Evolutionary conservation across 2,888 invertebrate species (phyloP).

Genomic region (Synergus gifuensis): DNA sequence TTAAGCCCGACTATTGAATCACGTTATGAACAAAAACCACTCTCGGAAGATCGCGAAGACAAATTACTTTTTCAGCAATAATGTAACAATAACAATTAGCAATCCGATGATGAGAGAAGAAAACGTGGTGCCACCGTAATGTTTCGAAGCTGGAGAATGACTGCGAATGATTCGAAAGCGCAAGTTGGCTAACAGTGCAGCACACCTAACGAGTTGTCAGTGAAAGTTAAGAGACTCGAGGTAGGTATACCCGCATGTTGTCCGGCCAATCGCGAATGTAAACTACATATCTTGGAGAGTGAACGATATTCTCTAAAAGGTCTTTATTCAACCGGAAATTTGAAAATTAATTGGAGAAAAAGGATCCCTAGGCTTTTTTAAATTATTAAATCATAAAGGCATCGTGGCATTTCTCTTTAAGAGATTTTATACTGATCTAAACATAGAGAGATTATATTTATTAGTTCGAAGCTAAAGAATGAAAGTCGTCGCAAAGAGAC

Average conservation of each 20-base stretch:
- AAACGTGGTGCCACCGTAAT: constrained; percentile 52
- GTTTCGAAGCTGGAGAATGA: constrained; percentile 66
- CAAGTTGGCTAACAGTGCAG: constrained; percentile 54
- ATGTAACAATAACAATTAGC: not conserved
- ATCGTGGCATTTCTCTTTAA: not conserved
- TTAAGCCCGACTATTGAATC: not conserved
- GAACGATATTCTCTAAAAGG: not conserved
- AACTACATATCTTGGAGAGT: not conserved
- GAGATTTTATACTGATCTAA: constrained; percentile 56
- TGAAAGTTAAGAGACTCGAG: constrained; percentile 64
- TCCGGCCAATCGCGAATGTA: not conserved
- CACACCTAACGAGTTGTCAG: constrained; percentile 66
- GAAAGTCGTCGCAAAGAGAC: not conserved
- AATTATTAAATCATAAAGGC: too few relatives aligned
- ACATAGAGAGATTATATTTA: constrained; percentile 40
- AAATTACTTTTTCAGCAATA: not conserved
- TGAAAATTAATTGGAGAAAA: too few relatives aligned
- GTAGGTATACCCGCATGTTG: constrained; percentile 16
- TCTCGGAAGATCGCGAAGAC: not conserved
- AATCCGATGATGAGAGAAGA: not conserved
- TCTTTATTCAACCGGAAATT: not conserved
- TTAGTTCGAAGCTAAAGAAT: not conserved
- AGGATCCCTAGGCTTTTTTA: too few relatives aligned
- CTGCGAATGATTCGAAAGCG: constrained; percentile 71
- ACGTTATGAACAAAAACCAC: not conserved